Conservation (phyloP, 2,797 vertebrate species). For the Ataeniobius toweri region DNA sequence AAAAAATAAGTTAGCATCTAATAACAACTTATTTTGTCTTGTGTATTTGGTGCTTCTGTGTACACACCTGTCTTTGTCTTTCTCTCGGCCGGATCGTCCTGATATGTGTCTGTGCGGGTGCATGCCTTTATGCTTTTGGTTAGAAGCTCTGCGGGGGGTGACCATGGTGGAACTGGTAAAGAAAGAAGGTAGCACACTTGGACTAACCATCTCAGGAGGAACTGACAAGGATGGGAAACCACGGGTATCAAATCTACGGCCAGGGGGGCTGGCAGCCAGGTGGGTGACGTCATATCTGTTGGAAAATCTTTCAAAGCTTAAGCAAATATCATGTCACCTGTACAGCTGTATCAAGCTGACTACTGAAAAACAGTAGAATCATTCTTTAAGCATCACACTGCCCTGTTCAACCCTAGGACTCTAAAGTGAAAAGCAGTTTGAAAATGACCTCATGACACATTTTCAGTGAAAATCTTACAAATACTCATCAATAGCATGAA, state of each 20-base stretch:
- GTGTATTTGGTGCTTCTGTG: conserved; percentile 40
- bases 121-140: conserved; percentile 66
- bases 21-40: conserved; percentile 54
- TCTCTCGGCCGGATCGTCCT: conserved; percentile 1
- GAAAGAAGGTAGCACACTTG: conserved; percentile 94
- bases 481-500: not conserved
- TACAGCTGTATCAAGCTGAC: not conserved
- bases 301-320: not conserved
- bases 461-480: not conserved
- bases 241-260: conserved; percentile 92
- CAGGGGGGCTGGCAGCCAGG: conserved; percentile 95
- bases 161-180: conserved; percentile 95
- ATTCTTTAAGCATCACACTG: not conserved
- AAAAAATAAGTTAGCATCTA: conserved; percentile 6
- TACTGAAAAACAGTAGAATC: not conserved
- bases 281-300: conserved; percentile 56
- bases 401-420: not conserved
- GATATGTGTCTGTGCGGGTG: conserved; percentile 42
- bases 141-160: conserved; percentile 95
- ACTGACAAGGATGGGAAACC: conserved; percentile 98
- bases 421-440: not conserved
- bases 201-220: conserved; percentile 95
- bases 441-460: not conserved
- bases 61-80: conserved; percentile 15
- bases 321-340: not conserved